Evolutionary conservation across 1,140 invertebrate species (phyloP).

Genomic region (Patella vulgata): DNA sequence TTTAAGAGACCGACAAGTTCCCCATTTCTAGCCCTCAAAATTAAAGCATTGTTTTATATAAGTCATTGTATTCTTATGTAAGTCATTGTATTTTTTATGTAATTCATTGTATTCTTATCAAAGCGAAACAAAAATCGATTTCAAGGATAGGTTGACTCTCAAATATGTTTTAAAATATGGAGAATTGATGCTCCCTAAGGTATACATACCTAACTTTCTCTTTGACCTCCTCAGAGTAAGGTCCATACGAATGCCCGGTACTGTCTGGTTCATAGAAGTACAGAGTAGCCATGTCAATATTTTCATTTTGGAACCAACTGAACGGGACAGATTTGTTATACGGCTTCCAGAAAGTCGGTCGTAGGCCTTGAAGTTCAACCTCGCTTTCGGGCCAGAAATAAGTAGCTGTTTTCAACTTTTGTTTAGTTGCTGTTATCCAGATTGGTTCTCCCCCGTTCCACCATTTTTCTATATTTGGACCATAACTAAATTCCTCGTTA

Average conservation of each 20-base stretch:
- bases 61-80: no score
- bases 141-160: no score
- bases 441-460: slow-evolving; percentile 60
- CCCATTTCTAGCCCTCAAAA: no score
- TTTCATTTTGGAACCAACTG: slow-evolving; percentile 74
- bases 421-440: slow-evolving; percentile 54
- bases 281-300: slow-evolving; percentile 72
- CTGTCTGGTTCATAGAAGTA: slow-evolving; percentile 81
- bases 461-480: slow-evolving; percentile 57
- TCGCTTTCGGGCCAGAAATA: slow-evolving; percentile 57
- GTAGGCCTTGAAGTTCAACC: slow-evolving; percentile 29
- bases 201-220: slow-evolving; percentile 22
- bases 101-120: no score
- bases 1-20: no score
- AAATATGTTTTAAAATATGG: no score
- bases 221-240: slow-evolving; percentile 44
- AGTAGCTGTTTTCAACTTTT: slow-evolving; percentile 17
- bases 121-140: no score
- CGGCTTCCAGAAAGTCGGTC: slow-evolving; percentile 34
- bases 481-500: slow-evolving; percentile 62
- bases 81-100: no score
- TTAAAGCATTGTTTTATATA: no score
- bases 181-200: no score
- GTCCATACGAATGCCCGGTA: slow-evolving; percentile 66
- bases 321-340: slow-evolving; percentile 69